A percentile compares a stretch with the other conserved stretches of the same genome.
Evolutionary conservation across 2,113 vertebrate genomes (phyloP).

Genomic region (Climacteris rufus): DNA sequence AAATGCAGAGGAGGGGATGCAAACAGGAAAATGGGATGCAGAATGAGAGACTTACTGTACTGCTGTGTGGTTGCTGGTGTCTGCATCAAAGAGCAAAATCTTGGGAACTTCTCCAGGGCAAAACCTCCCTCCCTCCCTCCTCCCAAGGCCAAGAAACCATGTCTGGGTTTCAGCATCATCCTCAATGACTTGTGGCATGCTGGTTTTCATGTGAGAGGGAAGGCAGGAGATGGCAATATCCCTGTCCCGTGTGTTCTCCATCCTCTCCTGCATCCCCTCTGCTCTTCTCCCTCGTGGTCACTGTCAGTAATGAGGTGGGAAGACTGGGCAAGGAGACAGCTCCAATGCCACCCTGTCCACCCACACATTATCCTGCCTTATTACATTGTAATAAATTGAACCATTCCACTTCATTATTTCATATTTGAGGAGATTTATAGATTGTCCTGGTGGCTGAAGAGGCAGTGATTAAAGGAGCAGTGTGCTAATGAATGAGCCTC

Average conservation of each 20-base stretch:
- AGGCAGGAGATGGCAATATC: background rate
- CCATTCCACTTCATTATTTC: constrained; percentile 82
- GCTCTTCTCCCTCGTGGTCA: background rate
- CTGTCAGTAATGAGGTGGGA: constrained; percentile 56
- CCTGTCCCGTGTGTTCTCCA: fast-evolving
- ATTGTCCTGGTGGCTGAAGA: constrained; percentile 79
- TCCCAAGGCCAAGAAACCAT: background rate
- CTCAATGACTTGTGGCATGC: fast-evolving
- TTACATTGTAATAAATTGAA: constrained; percentile 76
- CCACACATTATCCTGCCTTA: constrained; percentile 70
- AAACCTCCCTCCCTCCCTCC: background rate
- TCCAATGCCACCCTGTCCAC: constrained; percentile 56
- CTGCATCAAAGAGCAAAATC: background rate
- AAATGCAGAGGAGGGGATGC: background rate
- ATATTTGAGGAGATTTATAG: constrained; percentile 83
- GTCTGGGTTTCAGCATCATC: background rate
- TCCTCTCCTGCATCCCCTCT: background rate
- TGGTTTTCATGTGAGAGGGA: fast-evolving
- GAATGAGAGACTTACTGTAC: fast-evolving
- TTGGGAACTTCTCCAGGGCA: background rate
- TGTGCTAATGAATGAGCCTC: constrained; percentile 70
- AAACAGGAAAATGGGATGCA: background rate
- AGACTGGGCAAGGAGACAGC: constrained; percentile 36
- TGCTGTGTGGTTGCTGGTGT: background rate
- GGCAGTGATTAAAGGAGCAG: constrained; percentile 76